These are phyloP conservation scores for Nysson spinosus DNA, from an alignment of 2,888 invertebrate genomes.

Conservation along the genomic window DNA sequence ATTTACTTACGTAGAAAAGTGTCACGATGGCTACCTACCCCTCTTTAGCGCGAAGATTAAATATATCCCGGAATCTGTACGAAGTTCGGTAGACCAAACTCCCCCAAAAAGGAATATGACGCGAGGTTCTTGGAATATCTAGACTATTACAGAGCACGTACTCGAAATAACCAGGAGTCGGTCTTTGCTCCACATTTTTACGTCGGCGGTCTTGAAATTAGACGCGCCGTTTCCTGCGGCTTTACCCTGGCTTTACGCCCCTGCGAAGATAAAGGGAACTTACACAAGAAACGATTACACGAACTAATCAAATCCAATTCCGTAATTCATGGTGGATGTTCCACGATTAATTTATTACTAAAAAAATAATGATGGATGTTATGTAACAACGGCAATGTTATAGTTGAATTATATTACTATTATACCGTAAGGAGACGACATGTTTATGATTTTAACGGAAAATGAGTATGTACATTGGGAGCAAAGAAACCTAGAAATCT, in stretches of 20 bases:
- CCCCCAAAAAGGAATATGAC: conserved; percentile 62
- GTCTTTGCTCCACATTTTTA: conserved; percentile 67
- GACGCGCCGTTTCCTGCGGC: neutral
- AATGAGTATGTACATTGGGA: conserved; percentile 44
- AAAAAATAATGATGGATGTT: conserved; percentile 51
- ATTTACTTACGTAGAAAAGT: neutral
- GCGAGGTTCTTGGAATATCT: conserved; percentile 60
- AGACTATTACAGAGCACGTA: conserved; percentile 56
- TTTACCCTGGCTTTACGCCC: too few relatives aligned
- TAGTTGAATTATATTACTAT: conserved; percentile 17
- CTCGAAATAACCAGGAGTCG: conserved; percentile 53
- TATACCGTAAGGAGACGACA: conserved; percentile 16
- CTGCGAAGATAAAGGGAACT: too few relatives aligned
- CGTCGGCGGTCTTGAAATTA: conserved; percentile 33
- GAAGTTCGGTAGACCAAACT: conserved; percentile 55
- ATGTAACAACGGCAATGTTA: conserved; percentile 37
- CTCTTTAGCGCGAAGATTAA: conserved; percentile 43
- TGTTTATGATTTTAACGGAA: conserved; percentile 28
- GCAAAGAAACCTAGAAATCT: too few relatives aligned
- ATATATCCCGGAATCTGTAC: conserved; percentile 58
- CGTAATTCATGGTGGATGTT: conserved; percentile 14
- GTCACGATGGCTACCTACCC: conserved; percentile 4
- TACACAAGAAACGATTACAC: too few relatives aligned
- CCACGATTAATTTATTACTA: conserved; percentile 51
- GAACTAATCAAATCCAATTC: too few relatives aligned